Base-by-base conservation (phyloP, 1,140 invertebrate species). In the Brachionus rotundiformis region DNA sequence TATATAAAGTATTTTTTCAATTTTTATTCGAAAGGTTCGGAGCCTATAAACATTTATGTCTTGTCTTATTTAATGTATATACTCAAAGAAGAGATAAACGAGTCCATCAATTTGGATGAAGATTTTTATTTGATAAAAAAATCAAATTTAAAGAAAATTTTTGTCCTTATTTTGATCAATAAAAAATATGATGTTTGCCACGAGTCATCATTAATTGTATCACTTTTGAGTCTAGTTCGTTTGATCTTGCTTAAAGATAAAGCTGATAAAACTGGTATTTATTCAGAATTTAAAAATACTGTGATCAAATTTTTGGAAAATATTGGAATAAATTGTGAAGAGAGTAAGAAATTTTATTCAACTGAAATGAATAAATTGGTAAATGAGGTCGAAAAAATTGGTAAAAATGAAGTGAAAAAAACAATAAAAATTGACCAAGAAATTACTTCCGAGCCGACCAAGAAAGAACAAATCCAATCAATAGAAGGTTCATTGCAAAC, bases 161-260 rank as follows among this genome's bases (percentile, higher is more conserved):
- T 73, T 73, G 2, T 19, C 10, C 19, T 73, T 10, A 27, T 47
- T 44, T 25, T 73, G 19, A 13, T 5, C 16, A 29, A 3, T 3
- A 44, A 41, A 44, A 44, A 73, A 23, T 44, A 27, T 23, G 68
- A 73, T 44, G 7, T 73, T 0, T 5, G 29, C 59, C 19, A 59
- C 25, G 76, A 79, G 6, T 79, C 76, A 25, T 59, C 47, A 23
- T n/a, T 31, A 29, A 11, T 79, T 10, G 41, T 79, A 11, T 54
- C 76, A 19, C 11, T 54, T 36, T 79, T 79, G 23, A 79, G 54
- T 25, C 13, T 79, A 11, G 10, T 59, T 23, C 29, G 76, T 23
- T 79, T 79, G 19, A 41, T 79, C 19, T n/a, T 54, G 29, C 33
- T 79, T 59, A 79, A 63, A 36, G 47, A 54, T 54, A 79, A 79